phyloP scores from a whole-genome alignment of 2,797 vertebrate species.

The Characodon lateralis region DNA sequence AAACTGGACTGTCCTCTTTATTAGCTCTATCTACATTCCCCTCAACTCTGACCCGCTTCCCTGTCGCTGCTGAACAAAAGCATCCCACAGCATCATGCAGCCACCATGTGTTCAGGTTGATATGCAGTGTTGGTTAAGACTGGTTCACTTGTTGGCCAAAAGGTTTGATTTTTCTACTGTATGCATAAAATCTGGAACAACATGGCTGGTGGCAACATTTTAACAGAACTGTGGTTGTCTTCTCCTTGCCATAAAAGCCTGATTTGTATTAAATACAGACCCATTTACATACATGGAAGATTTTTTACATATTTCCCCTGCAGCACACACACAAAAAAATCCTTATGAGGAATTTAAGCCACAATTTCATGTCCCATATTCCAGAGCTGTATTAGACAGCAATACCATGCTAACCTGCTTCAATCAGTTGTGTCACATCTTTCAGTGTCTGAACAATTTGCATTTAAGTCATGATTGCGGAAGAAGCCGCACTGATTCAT shows the following conservation, averaged over 20 bases:
- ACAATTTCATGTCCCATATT: not conserved
- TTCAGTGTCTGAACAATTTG: not conserved
- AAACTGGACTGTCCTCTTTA: no score
- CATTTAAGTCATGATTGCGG: not conserved
- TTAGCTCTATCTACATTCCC: no score
- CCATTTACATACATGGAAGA: not conserved
- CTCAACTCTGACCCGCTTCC: not conserved
- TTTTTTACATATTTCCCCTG: not conserved
- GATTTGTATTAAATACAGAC: not conserved
- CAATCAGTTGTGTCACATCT: not conserved
- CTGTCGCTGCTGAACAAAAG: not conserved
- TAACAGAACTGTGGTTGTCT: no score
- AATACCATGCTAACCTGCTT: not conserved
- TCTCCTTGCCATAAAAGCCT: no score
- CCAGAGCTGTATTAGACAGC: not conserved
- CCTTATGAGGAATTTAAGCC: not conserved
- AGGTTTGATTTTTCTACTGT: no score
- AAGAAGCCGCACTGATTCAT: not conserved
- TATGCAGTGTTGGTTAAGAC: no score
- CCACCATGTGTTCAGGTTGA: not conserved
- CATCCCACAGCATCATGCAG: not conserved
- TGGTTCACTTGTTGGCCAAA: no score
- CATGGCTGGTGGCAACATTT: no score
- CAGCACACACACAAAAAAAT: not conserved
- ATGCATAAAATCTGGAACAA: no score